Evolutionary conservation across 2,113 vertebrate species (phyloP).

Genomic region (Dissostichus mawsoni): DNA sequence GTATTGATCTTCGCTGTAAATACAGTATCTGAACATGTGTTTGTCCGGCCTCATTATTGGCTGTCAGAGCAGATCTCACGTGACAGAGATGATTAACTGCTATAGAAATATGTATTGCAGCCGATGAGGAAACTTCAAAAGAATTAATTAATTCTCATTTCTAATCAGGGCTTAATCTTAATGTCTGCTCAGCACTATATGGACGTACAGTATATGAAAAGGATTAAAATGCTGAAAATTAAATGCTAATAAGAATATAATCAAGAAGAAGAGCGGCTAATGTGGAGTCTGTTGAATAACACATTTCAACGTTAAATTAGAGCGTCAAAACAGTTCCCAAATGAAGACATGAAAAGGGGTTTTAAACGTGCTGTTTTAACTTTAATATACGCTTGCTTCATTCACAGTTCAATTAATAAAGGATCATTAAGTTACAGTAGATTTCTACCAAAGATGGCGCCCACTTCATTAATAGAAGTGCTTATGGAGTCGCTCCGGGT

Average conservation of each 20-base stretch:
- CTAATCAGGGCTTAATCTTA: constrained; percentile 72
- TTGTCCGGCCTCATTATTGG: constrained; percentile 6
- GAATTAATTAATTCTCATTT: constrained; percentile 62
- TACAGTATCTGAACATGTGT: not conserved
- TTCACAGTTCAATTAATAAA: not conserved
- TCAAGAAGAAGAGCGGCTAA: constrained; percentile 47
- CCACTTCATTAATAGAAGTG: too few relatives aligned
- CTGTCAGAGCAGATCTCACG: constrained; percentile 11
- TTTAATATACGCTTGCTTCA: not conserved
- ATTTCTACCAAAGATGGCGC: too few relatives aligned
- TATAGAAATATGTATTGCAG: constrained; percentile 44
- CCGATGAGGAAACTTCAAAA: constrained; percentile 61
- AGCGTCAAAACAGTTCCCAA: not conserved
- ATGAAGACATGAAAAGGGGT: not conserved
- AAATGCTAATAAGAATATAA: constrained; percentile 60
- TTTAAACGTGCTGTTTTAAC: constrained; percentile 17
- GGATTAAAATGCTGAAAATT: constrained; percentile 69
- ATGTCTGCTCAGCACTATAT: constrained; percentile 55
- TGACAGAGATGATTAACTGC: constrained; percentile 2
- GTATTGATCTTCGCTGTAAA: not conserved
- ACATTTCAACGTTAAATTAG: constrained; percentile 26
- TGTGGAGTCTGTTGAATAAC: constrained; percentile 29
- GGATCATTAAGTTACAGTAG: constrained; percentile 9
- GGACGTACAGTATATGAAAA: constrained; percentile 13
- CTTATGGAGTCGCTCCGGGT: too few relatives aligned